Conservation (phyloP, 2,113 vertebrate genomes). For the Nannospalax galili region DNA sequence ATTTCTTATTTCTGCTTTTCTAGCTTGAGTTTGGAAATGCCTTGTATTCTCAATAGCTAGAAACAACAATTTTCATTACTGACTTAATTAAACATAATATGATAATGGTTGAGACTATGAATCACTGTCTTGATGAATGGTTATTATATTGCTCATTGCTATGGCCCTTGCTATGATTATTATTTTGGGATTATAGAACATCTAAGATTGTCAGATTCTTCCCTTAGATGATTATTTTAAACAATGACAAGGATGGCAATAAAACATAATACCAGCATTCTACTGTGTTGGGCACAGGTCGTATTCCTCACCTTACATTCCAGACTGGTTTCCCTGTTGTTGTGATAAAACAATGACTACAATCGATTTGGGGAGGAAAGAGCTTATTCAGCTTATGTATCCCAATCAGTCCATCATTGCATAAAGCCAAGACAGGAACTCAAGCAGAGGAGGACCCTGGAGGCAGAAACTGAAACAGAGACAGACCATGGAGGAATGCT, state of each 20-base stretch:
- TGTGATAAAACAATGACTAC: too few relatives aligned
- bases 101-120: slow-evolving; percentile 66
- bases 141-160: slow-evolving; percentile 68
- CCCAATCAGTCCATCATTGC: too few relatives aligned
- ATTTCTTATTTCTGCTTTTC: slow-evolving; percentile 14
- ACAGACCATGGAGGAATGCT: too few relatives aligned
- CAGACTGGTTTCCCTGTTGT: too few relatives aligned
- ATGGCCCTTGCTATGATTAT: slow-evolving; percentile 64
- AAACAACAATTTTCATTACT: slow-evolving; percentile 63
- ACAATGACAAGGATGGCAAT: slow-evolving; percentile 40
- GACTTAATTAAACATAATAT: slow-evolving; percentile 67
- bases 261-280: neutral
- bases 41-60: slow-evolving; percentile 12
- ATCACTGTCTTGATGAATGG: slow-evolving; percentile 62
- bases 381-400: too few relatives aligned
- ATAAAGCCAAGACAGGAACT: too few relatives aligned
- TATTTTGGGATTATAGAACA: slow-evolving; percentile 65
- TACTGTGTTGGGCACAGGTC: neutral
- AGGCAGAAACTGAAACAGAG: too few relatives aligned
- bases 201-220: slow-evolving; percentile 56
- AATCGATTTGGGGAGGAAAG: too few relatives aligned
- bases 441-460: too few relatives aligned
- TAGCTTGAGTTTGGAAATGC: slow-evolving; percentile 35
- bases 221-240: slow-evolving; percentile 49
- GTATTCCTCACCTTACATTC: neutral